Conservation (phyloP, 2,797 vertebrate genomes). For the Silurus aristotelis region DNA sequence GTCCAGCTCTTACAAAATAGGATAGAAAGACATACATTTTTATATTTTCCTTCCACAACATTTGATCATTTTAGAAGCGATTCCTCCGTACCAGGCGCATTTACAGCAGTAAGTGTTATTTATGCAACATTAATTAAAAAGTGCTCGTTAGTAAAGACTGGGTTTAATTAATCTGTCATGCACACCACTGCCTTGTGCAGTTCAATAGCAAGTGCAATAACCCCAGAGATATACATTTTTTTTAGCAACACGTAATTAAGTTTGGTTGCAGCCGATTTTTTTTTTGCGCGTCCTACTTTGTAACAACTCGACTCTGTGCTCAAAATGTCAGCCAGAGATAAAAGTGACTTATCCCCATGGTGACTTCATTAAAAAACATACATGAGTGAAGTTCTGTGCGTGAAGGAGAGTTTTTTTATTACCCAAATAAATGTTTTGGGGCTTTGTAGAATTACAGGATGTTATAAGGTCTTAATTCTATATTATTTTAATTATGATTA, state of each 20-base stretch:
- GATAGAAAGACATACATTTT: neutral
- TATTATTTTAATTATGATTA: neutral
- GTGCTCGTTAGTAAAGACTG: constrained; percentile 45
- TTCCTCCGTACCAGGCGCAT: neutral
- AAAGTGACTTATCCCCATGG: neutral
- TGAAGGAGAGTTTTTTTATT: neutral
- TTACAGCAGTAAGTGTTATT: constrained; percentile 27
- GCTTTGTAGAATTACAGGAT: neutral
- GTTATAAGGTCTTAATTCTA: neutral
- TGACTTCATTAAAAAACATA: neutral
- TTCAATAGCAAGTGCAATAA: neutral
- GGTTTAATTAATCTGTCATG: constrained; percentile 44
- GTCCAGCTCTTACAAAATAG: neutral
- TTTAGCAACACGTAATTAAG: neutral
- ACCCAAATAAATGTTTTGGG: too few relatives aligned
- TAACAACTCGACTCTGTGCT: neutral
- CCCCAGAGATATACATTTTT: constrained; percentile 1
- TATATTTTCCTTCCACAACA: neutral
- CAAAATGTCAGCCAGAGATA: neutral
- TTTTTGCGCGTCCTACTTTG: constrained; percentile 1
- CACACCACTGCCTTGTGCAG: constrained; percentile 5
- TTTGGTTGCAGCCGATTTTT: neutral
- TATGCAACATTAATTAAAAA: constrained; percentile 38
- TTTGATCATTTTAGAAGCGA: neutral
- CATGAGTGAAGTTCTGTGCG: neutral